Conservation (phyloP, 23 tunicate species). For the Styela clava region DNA sequence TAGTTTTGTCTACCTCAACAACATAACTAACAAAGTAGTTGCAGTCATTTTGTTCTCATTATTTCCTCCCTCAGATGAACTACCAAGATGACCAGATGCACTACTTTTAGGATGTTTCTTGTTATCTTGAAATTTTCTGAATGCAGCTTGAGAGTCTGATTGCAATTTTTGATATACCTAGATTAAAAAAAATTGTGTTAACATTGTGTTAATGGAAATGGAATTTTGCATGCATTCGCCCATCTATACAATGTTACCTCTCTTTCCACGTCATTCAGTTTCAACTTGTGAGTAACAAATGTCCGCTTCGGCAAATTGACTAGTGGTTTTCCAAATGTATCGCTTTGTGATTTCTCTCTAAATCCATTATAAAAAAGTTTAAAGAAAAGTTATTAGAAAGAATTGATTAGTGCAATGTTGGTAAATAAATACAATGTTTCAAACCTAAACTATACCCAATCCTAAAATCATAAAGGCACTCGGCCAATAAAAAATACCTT, state of each 20-base stretch:
- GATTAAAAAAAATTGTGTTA: too few species aligned
- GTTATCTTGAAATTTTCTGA: slow-evolving; percentile 12
- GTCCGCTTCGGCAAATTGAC: slow-evolving; percentile 48
- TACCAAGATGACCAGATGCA: not conserved
- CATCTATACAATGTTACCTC: slow-evolving; percentile 33
- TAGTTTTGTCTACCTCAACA: too few species aligned
- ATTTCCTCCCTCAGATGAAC: not conserved
- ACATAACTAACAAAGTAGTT: slow-evolving; percentile 58
- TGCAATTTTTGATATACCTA: slow-evolving; percentile 72
- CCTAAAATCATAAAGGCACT: too few species aligned
- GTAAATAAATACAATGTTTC: too few species aligned
- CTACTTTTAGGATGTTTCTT: slow-evolving; percentile 32
- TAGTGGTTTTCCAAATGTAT: slow-evolving; percentile 67
- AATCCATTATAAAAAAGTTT: too few species aligned
- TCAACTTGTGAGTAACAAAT: slow-evolving; percentile 37
- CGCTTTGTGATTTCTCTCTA: slow-evolving; percentile 63
- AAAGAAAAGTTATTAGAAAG: too few species aligned
- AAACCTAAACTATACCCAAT: too few species aligned
- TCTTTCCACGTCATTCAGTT: slow-evolving; percentile 52
- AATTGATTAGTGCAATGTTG: too few species aligned
- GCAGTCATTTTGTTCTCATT: not conserved
- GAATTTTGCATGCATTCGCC: too few species aligned
- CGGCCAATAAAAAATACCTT: too few species aligned
- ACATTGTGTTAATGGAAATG: too few species aligned
- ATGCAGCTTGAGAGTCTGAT: slow-evolving; percentile 55